Evolutionary conservation across 2,888 invertebrate genomes (phyloP).

Genomic region (Sphaeridia pumilis): DNA sequence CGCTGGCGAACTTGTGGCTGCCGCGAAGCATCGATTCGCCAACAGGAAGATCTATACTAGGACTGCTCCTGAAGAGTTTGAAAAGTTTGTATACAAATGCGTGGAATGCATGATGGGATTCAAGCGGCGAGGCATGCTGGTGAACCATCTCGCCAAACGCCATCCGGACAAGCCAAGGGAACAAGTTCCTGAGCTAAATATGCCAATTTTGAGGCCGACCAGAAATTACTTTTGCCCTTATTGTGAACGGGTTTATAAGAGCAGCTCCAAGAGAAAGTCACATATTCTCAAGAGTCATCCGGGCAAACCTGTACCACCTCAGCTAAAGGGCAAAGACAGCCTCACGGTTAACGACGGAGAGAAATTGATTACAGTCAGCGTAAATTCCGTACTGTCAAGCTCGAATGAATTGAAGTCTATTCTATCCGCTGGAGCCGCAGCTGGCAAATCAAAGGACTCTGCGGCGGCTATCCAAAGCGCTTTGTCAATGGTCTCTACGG

Average conservation of each 20-base stretch:
- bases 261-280: conserved; percentile 68
- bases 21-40: conserved; percentile 21
- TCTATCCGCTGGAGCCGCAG: background rate
- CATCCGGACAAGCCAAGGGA: conserved; percentile 55
- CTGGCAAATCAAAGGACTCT: background rate
- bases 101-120: conserved; percentile 62
- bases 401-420: background rate
- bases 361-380: conserved; percentile 3
- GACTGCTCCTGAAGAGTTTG: conserved; percentile 52
- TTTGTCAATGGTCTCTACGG: background rate
- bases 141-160: conserved; percentile 70
- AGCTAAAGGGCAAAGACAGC: conserved; percentile 23
- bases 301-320: conserved; percentile 44
- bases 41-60: conserved; percentile 36
- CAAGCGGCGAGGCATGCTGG: conserved; percentile 61
- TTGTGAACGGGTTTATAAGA: conserved; percentile 67
- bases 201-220: conserved; percentile 64
- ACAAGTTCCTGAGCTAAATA: conserved; percentile 58
- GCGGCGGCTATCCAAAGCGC: background rate
- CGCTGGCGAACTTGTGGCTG: background rate
- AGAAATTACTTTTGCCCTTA: conserved; percentile 72
- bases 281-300: conserved; percentile 76
- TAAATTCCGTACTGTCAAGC: background rate
- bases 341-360: conserved; percentile 9
- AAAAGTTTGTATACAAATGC: conserved; percentile 63